Conservation (phyloP, 2,888 invertebrate genomes). For the Anodontia alba region DNA sequence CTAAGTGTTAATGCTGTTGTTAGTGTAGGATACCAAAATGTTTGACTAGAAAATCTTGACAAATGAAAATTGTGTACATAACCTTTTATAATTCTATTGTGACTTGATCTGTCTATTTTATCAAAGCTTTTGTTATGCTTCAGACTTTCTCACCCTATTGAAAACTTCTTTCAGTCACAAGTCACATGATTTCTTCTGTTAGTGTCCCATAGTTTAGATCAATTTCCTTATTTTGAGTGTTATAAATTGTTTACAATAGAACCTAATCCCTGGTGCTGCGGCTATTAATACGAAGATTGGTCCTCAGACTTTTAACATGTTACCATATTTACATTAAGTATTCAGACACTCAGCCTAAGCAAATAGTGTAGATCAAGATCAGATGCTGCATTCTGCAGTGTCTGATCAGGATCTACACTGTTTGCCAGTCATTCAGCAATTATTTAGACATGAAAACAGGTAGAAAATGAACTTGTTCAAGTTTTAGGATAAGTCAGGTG, state of each 20-base stretch:
- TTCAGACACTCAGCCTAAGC: too few relatives aligned
- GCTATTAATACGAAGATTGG: neutral
- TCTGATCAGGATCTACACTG: too few relatives aligned
- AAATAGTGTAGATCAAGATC: too few relatives aligned
- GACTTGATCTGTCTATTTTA: slow-evolving; percentile 33
- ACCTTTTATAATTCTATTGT: slow-evolving; percentile 28
- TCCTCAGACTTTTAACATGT: neutral
- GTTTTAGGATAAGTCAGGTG: too few relatives aligned
- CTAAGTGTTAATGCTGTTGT: too few relatives aligned
- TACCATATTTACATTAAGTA: too few relatives aligned
- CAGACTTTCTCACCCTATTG: slow-evolving; percentile 28
- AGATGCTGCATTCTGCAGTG: too few relatives aligned
- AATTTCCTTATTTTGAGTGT: neutral
- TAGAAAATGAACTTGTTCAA: too few relatives aligned
- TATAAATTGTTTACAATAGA: too few relatives aligned
- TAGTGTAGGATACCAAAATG: slow-evolving; percentile 21
- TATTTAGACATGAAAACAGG: too few relatives aligned
- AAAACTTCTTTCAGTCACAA: neutral
- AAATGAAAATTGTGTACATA: slow-evolving; percentile 35
- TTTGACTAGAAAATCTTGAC: slow-evolving; percentile 25
- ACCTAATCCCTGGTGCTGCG: neutral
- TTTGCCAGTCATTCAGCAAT: too few relatives aligned
- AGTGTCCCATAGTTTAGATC: neutral
- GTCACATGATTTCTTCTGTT: neutral
- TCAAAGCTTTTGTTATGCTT: slow-evolving; percentile 10